Evolutionary conservation across 2,113 vertebrate species (phyloP), one percentile per base, ranked within the genome.

Genomic region (Ictidomys tridecemlineatus): DNA sequence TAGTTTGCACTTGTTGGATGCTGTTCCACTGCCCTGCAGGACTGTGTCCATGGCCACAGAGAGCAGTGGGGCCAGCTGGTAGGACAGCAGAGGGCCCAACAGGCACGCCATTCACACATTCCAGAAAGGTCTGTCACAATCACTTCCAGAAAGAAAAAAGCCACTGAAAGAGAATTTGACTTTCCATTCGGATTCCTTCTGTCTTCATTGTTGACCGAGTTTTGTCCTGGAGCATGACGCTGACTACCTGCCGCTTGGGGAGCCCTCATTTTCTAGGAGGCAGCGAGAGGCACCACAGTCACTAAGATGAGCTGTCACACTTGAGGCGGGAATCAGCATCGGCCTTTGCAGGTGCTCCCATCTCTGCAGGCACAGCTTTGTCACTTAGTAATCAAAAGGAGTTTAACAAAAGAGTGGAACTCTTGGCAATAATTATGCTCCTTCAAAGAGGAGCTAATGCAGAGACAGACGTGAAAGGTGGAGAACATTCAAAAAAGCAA

Each of bases 401-500:
- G n/a, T 34, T 63, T 80, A 79, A 73, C 69, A 34, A 74, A 85
- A 56, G 88, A 78, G 67, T 10, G 28, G 63, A 65, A 56, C 26
- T 56, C 69, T 90, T 80, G 63, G 78, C 91, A 34, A 76, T 39
- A 89, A 92, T 91, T 65, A 53, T 16, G 42, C 28, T 76, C 76
- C 91, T 91, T 67, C 88, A 85, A 92, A 94, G 72, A 83, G 83
- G 42, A 93, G 17, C 82, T 37, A 13, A 51, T 30, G 13, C 39
- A 4, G 28, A 45, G 89, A 65, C 85, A 42, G 51, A 85, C n/a
- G 22, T 37, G 91, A 91, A 72, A 93, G 85, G 87, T 89, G 37
- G 78, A 95, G 86, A 95, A 39, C 91, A 32, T 79, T 85, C 74
- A 65, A 53, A 94, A 73, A 73, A 93, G 74, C 94, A 89, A 30